phyloP scores from a whole-genome alignment of 2,113 vertebrate species.

The Etheostoma cragini region DNA sequence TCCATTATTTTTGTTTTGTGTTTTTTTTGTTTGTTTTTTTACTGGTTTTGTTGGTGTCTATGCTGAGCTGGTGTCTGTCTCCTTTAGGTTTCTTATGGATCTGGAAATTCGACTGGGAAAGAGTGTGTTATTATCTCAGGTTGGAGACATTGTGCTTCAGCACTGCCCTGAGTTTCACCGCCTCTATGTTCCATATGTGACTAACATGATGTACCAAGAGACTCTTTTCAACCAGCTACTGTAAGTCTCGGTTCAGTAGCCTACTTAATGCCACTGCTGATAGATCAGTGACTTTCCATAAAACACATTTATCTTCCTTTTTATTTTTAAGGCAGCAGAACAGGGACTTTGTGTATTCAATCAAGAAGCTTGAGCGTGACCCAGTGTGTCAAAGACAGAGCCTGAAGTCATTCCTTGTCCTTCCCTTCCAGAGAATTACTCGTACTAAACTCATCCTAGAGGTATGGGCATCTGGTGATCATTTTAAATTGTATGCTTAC shows the following conservation, averaged over 20 bases:
- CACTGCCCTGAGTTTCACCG: constrained; percentile 74
- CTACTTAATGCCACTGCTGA: accelerated
- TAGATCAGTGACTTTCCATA: background rate
- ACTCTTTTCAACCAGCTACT: constrained; percentile 77
- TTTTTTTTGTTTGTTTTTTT: background rate
- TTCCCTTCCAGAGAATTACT: constrained; percentile 88
- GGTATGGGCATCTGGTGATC: constrained; percentile 55
- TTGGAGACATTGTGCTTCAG: constrained; percentile 81
- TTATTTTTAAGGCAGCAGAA: constrained; percentile 74
- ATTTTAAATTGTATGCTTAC: background rate
- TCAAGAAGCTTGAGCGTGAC: constrained; percentile 82
- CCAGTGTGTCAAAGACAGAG: constrained; percentile 83
- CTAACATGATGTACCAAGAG: constrained; percentile 89
- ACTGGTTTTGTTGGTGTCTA: background rate
- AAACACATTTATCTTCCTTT: background rate
- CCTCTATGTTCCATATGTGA: constrained; percentile 86
- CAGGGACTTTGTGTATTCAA: constrained; percentile 70
- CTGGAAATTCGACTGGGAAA: constrained; percentile 80
- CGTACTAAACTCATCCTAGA: constrained; percentile 85
- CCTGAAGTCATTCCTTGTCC: constrained; percentile 87
- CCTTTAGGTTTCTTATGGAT: constrained; percentile 82
- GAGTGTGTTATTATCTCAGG: constrained; percentile 72
- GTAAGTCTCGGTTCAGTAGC: constrained; percentile 68
- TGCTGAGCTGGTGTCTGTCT: background rate
- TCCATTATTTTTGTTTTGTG: background rate